A percentile compares a stretch with the other conserved stretches of the same genome.
Conservation (phyloP, 2,888 invertebrate genomes). For the Abrostola triplasia region DNA sequence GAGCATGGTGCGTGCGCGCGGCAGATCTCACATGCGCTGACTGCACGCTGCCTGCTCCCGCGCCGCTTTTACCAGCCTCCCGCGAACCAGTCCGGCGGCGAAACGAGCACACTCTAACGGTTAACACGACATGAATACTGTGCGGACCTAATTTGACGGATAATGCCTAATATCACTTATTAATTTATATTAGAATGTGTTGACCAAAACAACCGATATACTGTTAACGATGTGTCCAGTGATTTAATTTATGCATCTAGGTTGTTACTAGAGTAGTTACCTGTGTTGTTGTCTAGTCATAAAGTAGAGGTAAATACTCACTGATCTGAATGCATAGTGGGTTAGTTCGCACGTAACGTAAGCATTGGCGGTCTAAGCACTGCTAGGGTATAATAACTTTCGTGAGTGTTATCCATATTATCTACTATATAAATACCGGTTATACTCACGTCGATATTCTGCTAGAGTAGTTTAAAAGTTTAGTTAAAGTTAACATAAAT, state of each 20-base stretch:
- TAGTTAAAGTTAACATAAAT: too few species aligned
- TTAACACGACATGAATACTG: conserved; percentile 75
- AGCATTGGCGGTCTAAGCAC: too few species aligned
- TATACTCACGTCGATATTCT: too few species aligned
- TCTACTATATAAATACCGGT: too few species aligned
- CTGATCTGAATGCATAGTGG: too few species aligned
- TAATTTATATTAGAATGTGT: conserved; percentile 34
- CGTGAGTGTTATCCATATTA: too few species aligned
- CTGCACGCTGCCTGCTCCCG: conserved; percentile 74
- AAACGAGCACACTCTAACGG: conserved; percentile 86
- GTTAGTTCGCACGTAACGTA: too few species aligned
- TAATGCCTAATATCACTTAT: conserved; percentile 43
- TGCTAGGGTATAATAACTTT: too few species aligned
- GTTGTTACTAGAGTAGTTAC: too few species aligned
- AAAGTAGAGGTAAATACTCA: too few species aligned
- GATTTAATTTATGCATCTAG: neutral
- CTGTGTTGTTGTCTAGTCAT: too few species aligned
- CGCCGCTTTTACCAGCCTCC: conserved; percentile 82
- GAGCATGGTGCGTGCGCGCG: conserved; percentile 78
- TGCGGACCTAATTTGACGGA: conserved; percentile 58
- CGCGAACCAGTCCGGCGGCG: conserved; percentile 81
- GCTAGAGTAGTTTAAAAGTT: too few species aligned
- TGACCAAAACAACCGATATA: conserved; percentile 14
- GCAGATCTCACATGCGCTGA: conserved; percentile 66
- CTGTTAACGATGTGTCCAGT: conserved; percentile 20